Evolutionary conservation across 2,113 vertebrate species (phyloP).

Genomic region (Apodemus sylvaticus): DNA sequence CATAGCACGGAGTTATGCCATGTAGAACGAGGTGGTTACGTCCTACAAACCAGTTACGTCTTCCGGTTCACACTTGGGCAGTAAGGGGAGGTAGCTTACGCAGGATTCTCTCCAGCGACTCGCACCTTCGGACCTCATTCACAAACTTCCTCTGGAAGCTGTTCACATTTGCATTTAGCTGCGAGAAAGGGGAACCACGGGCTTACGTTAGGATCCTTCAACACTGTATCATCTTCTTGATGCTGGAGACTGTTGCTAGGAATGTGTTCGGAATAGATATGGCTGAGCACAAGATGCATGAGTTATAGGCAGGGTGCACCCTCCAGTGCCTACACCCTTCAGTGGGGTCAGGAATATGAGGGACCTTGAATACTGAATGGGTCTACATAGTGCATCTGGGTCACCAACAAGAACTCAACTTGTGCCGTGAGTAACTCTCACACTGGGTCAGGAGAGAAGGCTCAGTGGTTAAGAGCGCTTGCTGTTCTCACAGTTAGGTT

Average conservation of each 20-base stretch:
- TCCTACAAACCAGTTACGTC: background rate
- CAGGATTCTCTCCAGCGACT: conserved; percentile 89
- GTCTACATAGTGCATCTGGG: background rate
- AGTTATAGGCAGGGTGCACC: background rate
- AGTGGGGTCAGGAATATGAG: fast-evolving
- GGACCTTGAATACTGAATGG: background rate
- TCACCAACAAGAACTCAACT: background rate
- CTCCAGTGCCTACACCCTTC: background rate
- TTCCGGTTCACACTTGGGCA: background rate
- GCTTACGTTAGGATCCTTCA: background rate
- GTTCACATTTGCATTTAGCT: conserved; percentile 88
- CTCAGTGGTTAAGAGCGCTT: background rate
- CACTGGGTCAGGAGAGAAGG: background rate
- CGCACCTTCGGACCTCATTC: conserved; percentile 90
- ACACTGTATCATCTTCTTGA: background rate
- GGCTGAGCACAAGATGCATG: background rate
- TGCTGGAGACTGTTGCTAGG: background rate
- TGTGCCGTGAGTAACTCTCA: background rate
- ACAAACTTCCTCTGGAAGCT: conserved; percentile 90
- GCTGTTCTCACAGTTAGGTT: background rate
- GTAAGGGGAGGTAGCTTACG: conserved; percentile 81
- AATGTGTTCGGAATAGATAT: background rate
- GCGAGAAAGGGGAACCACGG: background rate
- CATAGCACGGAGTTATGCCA: background rate
- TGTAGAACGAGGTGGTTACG: background rate